These are phyloP conservation scores for Tanypteryx hageni DNA, from an alignment of 2,888 invertebrate species.

Conservation along the genomic window DNA sequence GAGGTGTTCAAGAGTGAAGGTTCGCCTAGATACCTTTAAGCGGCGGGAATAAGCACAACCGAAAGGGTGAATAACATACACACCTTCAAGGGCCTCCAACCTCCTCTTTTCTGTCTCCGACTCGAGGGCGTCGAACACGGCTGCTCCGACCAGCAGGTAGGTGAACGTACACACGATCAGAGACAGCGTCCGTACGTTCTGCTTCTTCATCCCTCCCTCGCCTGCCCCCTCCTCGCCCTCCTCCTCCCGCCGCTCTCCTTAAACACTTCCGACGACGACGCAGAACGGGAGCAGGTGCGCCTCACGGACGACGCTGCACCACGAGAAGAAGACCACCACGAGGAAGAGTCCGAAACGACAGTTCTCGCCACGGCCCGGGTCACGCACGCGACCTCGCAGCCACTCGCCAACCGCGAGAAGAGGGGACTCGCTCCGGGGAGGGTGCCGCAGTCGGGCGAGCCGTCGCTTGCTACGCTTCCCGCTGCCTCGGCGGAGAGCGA, in stretches of 20 bases:
- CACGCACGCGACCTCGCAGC: neutral
- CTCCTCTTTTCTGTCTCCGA: constrained; percentile 96
- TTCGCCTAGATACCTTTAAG: neutral
- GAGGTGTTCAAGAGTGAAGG: neutral
- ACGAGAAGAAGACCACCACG: neutral
- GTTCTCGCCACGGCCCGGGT: neutral
- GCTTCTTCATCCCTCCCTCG: constrained; percentile 94
- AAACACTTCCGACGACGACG: neutral
- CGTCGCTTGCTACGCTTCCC: neutral
- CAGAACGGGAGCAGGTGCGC: neutral
- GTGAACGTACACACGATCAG: constrained; percentile 99
- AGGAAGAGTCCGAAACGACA: neutral
- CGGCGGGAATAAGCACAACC: neutral
- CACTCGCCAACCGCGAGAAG: neutral
- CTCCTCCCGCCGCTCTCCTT: constrained; percentile 16
- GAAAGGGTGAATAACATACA: constrained; percentile 66
- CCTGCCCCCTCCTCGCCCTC: constrained; percentile 30
- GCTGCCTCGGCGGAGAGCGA: neutral
- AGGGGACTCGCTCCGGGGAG: neutral
- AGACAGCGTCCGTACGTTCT: constrained; percentile 99
- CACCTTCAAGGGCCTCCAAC: constrained; percentile 92
- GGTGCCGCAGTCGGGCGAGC: neutral
- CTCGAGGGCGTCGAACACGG: constrained; percentile 99
- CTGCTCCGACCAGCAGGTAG: constrained; percentile 98
- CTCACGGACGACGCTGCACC: neutral